These are phyloP conservation scores for Ariopsis seemanni DNA, from an alignment of 2,113 vertebrate genomes.

Conservation along the genomic window DNA sequence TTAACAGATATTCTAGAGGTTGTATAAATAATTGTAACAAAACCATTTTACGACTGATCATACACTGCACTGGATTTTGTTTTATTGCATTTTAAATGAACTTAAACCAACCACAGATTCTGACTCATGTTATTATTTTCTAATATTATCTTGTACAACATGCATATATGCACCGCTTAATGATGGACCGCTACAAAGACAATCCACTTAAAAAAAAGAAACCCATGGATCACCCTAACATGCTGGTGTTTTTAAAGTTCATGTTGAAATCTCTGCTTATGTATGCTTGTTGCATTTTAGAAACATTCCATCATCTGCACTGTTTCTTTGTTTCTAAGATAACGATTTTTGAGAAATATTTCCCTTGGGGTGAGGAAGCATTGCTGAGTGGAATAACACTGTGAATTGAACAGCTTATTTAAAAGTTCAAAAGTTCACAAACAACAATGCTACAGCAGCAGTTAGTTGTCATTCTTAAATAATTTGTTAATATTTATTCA, in stretches of 20 bases:
- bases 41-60: not conserved
- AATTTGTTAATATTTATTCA: not conserved
- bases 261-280: not conserved
- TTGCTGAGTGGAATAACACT: conserved; percentile 3
- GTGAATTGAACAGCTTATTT: not conserved
- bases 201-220: not conserved
- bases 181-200: not conserved
- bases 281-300: conserved; percentile 12
- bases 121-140: not conserved
- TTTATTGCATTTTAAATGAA: conserved; percentile 1
- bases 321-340: not conserved
- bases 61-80: not conserved
- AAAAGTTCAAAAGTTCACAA: conserved; percentile 18
- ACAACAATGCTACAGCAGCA: not conserved
- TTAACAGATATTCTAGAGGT: not conserved
- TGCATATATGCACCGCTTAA: not conserved
- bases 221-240: not conserved
- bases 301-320: conserved; percentile 1
- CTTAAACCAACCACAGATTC: not conserved
- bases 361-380: not conserved
- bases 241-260: not conserved
- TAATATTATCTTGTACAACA: not conserved
- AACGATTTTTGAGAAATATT: conserved; percentile 2
- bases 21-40: not conserved
- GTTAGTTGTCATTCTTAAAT: not conserved